Conservation (phyloP, 2,888 invertebrate genomes). For the Hyppa rectilinea region DNA sequence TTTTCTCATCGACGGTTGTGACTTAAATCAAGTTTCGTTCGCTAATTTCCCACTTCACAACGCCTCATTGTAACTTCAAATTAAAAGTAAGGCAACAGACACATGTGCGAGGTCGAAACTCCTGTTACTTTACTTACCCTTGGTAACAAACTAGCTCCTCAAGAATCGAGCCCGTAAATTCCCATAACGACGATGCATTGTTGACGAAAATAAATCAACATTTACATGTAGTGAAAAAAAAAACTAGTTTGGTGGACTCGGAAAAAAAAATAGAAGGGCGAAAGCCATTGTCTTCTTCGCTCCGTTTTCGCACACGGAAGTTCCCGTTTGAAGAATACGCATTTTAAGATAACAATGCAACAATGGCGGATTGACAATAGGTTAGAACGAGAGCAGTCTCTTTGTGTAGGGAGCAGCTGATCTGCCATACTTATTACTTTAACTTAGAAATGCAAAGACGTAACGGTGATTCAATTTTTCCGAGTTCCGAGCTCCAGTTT, state of each 20-base stretch:
- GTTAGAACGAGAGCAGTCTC: constrained; percentile 81
- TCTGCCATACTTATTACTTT: constrained; percentile 75
- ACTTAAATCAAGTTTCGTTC: constrained; percentile 72
- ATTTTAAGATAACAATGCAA: constrained; percentile 83
- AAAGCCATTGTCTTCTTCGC: constrained; percentile 76
- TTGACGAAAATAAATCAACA: constrained; percentile 89
- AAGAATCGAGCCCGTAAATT: constrained; percentile 79
- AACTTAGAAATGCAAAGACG: constrained; percentile 74
- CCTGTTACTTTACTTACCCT: constrained; percentile 72
- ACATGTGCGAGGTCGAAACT: constrained; percentile 65
- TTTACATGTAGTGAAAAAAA: constrained; percentile 85
- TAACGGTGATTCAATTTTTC: constrained; percentile 79
- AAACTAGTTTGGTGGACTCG: constrained; percentile 83
- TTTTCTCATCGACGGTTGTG: constrained; percentile 69
- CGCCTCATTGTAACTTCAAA: constrained; percentile 70
- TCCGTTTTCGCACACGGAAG: constrained; percentile 88
- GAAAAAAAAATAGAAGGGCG: constrained; percentile 79
- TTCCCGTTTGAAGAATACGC: constrained; percentile 83
- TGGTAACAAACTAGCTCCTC: constrained; percentile 74
- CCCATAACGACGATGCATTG: constrained; percentile 86
- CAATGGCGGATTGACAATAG: constrained; percentile 82
- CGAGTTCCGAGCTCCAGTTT: constrained; percentile 72
- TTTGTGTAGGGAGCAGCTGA: constrained; percentile 85
- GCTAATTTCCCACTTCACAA: constrained; percentile 81
- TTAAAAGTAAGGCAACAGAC: constrained; percentile 71